These are phyloP conservation scores for Ennomos erosarius DNA, from an alignment of 2,888 invertebrate genomes.

Conservation along the genomic window DNA sequence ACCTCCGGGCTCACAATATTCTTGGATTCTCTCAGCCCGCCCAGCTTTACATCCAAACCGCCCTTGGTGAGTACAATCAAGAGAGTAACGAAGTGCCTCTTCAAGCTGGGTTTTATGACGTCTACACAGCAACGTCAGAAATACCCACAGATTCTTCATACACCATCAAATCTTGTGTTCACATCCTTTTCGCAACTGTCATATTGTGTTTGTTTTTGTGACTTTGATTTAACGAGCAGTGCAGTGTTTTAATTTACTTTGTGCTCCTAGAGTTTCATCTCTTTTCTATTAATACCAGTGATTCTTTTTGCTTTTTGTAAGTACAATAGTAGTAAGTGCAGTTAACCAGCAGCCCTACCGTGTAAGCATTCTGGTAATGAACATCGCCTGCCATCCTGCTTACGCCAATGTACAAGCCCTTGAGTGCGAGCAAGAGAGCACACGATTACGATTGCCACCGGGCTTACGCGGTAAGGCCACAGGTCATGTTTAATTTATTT, in stretches of 20 bases:
- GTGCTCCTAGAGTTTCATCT: conserved; percentile 50
- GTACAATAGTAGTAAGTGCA: conserved; percentile 53
- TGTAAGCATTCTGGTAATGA: no score
- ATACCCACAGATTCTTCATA: conserved; percentile 64
- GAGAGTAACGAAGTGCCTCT: conserved; percentile 77
- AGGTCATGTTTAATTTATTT: conserved; percentile 48
- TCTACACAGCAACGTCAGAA: conserved; percentile 71
- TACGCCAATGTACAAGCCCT: no score
- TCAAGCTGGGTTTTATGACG: conserved; percentile 81
- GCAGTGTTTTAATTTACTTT: conserved; percentile 55
- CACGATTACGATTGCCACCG: no score
- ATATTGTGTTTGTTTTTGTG: conserved; percentile 71
- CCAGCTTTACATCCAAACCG: conserved; percentile 92
- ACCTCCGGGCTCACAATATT: conserved; percentile 93
- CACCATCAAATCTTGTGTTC: conserved; percentile 59
- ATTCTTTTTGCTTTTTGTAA: conserved; percentile 51
- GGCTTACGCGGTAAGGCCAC: no score
- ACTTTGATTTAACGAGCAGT: conserved; percentile 53
- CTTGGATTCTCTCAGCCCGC: conserved; percentile 93
- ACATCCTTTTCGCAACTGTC: conserved; percentile 61
- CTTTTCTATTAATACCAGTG: conserved; percentile 47
- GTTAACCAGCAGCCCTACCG: no score
- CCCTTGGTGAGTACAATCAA: conserved; percentile 91
- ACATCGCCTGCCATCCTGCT: no score
- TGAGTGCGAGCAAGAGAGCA: no score